Evolutionary conservation across 2,797 vertebrate genomes (phyloP), one percentile per base, ranked within the genome.

Genomic region (Ambastaia sidthimunki): DNA sequence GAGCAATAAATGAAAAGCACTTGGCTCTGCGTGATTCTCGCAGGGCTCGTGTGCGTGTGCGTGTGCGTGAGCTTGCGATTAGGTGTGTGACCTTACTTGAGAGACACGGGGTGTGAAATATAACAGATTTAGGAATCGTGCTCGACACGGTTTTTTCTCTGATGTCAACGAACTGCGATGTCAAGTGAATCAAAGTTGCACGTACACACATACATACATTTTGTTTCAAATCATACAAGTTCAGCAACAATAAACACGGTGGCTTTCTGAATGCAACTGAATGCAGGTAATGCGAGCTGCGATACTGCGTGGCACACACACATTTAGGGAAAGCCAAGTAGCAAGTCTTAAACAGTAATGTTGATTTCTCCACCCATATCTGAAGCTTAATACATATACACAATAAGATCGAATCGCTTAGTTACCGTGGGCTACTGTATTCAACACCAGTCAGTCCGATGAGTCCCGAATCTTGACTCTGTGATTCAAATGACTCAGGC

Each of bases 1-100:
- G 85, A 91, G 90, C 85, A 89, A 93, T 92, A 92, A 91, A 91
- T 80, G 65, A 83, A 88, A 87, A 88, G 74, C 80, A 85, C 87
- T 87, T 89, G 85, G 85, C 87, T 86, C 65, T 81, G 83, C 88
- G 88, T 55, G 62, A 83, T 84, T 10, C 10, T 66, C 41, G 71
- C 83, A 79, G 41, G 41, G 41, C 41, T 44, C 41, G 9, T 44
- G 9, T 44, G 41, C 10, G 41, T 44, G 41, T 44, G 41, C 10
- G 41, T 44, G 80, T 73, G 84, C 73, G 82, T 75, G 60, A 25
- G 54, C 62, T 67, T 80, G 74, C 74, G 80, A 76, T 74, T 76
- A 63, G 79, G 83, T 52, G 77, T 52, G 69, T 65, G 23, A 77
- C 83, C 76, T 86, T 82, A 85, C 28, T 74, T 80, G 34, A 18